A percentile compares a stretch with the other conserved stretches of the same genome.
These are phyloP conservation scores for Sisyra terminalis DNA, from an alignment of 2,888 invertebrate genomes.

Conservation along the genomic window DNA sequence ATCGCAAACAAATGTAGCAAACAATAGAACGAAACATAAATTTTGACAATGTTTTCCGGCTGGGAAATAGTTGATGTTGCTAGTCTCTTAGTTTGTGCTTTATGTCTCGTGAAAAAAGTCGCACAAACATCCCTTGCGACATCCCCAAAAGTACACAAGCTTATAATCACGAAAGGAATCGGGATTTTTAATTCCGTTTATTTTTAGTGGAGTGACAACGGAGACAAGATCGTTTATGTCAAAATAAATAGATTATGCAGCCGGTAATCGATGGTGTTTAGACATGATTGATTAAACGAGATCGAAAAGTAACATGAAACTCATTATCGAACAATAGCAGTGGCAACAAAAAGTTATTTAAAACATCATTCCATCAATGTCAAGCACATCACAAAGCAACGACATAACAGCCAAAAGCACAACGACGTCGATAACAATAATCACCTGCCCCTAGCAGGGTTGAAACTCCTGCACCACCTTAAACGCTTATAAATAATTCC, in stretches of 20 bases:
- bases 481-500: background rate
- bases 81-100: too few species aligned
- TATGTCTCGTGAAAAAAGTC: too few species aligned
- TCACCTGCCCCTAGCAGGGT: too few species aligned
- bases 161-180: background rate
- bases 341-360: background rate
- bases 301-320: conserved; percentile 1
- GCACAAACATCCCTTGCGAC: background rate
- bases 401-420: too few species aligned
- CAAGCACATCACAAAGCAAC: background rate
- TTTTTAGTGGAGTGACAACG: background rate
- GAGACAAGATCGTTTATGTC: background rate
- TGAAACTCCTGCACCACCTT: background rate
- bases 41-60: too few species aligned
- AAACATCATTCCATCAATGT: conserved; percentile 5
- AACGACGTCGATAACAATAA: too few species aligned
- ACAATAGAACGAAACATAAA: too few species aligned
- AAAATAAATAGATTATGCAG: conserved; percentile 1
- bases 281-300: conserved; percentile 1
- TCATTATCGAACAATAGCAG: conserved; percentile 1
- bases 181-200: background rate
- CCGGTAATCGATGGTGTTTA: background rate
- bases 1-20: too few species aligned
- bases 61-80: too few species aligned
- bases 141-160: background rate